phyloP scores from a whole-genome alignment of 2,113 vertebrate genomes.

The Eurypyga helias region DNA sequence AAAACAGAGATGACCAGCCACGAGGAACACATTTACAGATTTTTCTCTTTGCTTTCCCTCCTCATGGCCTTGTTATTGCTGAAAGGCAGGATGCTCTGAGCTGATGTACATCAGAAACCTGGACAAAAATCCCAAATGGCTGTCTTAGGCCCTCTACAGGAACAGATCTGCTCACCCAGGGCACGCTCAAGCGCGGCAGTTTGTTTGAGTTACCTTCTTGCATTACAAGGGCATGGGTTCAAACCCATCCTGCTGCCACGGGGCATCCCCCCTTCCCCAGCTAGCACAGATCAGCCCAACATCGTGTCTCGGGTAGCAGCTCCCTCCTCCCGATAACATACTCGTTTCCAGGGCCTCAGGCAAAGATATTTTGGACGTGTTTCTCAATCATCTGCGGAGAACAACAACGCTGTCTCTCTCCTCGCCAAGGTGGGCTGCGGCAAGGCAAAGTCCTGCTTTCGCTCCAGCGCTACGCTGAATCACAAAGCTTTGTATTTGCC shows the following conservation, averaged over 20 bases:
- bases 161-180: neutral
- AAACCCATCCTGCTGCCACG: neutral
- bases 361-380: neutral
- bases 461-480: neutral
- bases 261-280: neutral
- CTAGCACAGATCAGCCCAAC: no score
- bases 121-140: neutral
- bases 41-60: neutral
- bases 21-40: neutral
- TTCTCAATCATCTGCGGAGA: neutral
- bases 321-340: neutral
- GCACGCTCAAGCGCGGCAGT: neutral
- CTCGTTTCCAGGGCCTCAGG: neutral
- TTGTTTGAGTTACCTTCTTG: neutral
- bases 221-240: neutral
- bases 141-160: neutral
- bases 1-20: neutral
- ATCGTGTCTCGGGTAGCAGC: neutral
- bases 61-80: neutral
- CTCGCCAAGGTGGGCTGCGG: neutral
- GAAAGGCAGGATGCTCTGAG: neutral
- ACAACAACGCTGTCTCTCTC: neutral
- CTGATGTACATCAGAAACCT: neutral
- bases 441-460: neutral
- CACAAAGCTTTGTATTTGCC: conserved; percentile 48